Evolutionary conservation across 2,888 invertebrate genomes (phyloP).

Genomic region (Drosophila nr. fundita): DNA sequence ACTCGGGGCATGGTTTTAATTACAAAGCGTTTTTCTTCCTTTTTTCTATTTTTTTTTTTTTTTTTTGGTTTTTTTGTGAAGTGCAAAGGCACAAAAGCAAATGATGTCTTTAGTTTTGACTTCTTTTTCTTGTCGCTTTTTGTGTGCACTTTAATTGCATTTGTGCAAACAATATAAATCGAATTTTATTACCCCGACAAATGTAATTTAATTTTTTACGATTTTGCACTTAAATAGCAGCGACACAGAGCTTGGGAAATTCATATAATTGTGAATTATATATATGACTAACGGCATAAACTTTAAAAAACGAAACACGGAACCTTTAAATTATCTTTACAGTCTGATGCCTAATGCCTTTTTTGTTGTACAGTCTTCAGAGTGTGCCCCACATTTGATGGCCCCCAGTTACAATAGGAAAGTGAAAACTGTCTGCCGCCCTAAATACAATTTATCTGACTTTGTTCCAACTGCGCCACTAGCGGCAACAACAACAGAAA

Average conservation of each 20-base stretch:
- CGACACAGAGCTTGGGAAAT: conserved; percentile 45
- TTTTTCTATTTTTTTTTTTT: conserved; percentile 44
- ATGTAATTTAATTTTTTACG: conserved; percentile 81
- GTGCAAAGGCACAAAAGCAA: conserved; percentile 71
- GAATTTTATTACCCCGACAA: conserved; percentile 68
- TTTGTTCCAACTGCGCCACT: conserved; percentile 12
- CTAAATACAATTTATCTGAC: conserved; percentile 54
- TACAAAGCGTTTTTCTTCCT: conserved; percentile 46
- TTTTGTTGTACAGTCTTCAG: conserved; percentile 8
- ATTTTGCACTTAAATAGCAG: conserved; percentile 78
- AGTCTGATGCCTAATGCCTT: conserved; percentile 40
- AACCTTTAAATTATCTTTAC: conserved; percentile 20
- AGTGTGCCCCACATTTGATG: conserved; percentile 46
- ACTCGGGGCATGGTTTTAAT: conserved; percentile 64
- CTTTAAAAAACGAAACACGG: conserved; percentile 7
- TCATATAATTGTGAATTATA: conserved; percentile 5
- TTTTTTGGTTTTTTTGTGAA: conserved; percentile 54
- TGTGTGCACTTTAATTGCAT: conserved; percentile 69
- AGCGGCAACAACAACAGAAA: conserved; percentile 28
- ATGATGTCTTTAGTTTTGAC: conserved; percentile 73
- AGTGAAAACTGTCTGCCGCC: conserved; percentile 63
- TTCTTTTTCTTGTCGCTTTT: conserved; percentile 51
- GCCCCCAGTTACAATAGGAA: conserved; percentile 62
- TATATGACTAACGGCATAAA: conserved; percentile 25
- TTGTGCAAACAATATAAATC: conserved; percentile 78